Conservation (phyloP, 35 echinoderm and acorn worm genomes). For the Apostichopus japonicus region DNA sequence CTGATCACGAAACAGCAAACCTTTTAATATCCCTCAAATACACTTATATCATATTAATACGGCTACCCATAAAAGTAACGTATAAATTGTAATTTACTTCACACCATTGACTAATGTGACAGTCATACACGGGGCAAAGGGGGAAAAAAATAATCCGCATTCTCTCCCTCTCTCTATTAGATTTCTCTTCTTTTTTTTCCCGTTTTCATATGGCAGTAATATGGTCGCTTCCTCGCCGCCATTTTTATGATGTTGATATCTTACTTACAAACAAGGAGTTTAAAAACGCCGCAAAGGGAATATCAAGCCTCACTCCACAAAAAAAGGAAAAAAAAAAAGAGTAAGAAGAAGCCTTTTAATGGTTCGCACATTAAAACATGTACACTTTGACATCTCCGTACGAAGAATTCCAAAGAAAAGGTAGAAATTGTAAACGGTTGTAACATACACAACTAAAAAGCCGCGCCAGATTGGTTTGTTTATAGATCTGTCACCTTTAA, state of each 20-base stretch:
- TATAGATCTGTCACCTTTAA: conserved; percentile 52
- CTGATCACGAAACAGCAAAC: background rate
- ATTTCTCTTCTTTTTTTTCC: background rate
- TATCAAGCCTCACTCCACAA: background rate
- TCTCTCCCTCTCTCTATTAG: background rate
- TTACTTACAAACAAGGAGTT: background rate
- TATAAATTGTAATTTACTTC: conserved; percentile 34
- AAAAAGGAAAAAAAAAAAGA: background rate
- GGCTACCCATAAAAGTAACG: background rate
- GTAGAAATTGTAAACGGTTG: conserved; percentile 20
- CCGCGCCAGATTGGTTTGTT: conserved; percentile 41
- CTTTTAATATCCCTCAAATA: background rate
- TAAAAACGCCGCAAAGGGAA: conserved; percentile 20
- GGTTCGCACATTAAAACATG: conserved; percentile 39
- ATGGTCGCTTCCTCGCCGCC: background rate
- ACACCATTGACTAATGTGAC: conserved; percentile 28
- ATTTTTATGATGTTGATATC: conserved; percentile 54
- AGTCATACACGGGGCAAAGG: background rate
- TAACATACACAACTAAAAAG: conserved; percentile 37
- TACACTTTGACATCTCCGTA: conserved; percentile 4
- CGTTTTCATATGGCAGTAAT: background rate
- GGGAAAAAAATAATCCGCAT: background rate
- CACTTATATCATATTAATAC: conserved; percentile 4
- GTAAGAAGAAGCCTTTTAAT: conserved; percentile 10
- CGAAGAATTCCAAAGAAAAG: background rate